Percentiles rank a stretch among this genome's conserved stretches.
Evolutionary conservation across 2,888 invertebrate genomes (phyloP).

Genomic region (Odontocolon sp.): DNA sequence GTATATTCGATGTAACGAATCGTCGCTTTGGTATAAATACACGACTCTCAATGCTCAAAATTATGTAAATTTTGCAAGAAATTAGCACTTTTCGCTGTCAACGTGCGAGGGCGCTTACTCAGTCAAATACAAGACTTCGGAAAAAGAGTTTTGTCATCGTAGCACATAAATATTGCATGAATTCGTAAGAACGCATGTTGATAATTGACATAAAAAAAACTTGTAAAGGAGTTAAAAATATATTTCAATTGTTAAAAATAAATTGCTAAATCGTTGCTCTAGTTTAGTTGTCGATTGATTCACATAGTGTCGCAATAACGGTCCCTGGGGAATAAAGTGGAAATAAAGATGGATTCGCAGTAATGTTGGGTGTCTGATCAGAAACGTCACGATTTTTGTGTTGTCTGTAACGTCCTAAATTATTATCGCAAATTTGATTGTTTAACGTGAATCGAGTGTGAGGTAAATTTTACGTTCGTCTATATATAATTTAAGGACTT

Average conservation of each 20-base stretch:
- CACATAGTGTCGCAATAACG: constrained; percentile 34
- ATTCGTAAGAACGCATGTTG: too few relatives aligned
- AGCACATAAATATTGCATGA: too few relatives aligned
- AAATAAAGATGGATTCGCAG: constrained; percentile 62
- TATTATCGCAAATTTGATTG: not conserved
- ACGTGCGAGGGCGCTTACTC: constrained; percentile 29
- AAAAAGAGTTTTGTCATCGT: not conserved
- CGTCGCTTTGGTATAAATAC: not conserved
- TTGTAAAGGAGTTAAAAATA: not conserved
- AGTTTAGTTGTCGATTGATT: constrained; percentile 24
- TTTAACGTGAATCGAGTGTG: not conserved
- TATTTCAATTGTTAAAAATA: not conserved
- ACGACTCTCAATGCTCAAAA: constrained; percentile 14
- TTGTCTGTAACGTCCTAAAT: constrained; percentile 8
- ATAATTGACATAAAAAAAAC: not conserved
- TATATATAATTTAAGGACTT: not conserved
- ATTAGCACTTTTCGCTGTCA: constrained; percentile 20
- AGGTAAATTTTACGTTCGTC: constrained; percentile 24
- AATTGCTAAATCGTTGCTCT: too few relatives aligned
- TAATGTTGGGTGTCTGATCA: constrained; percentile 44
- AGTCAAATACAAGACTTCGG: constrained; percentile 8
- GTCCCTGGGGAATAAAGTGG: too few relatives aligned
- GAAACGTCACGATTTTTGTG: constrained; percentile 9
- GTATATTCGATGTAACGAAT: constrained; percentile 11
- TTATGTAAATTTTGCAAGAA: constrained; percentile 46